A percentile compares a stretch with the other conserved stretches of the same genome.
These are phyloP conservation scores for Melieria omissa DNA, from an alignment of 2,888 invertebrate genomes.

Conservation along the genomic window DNA sequence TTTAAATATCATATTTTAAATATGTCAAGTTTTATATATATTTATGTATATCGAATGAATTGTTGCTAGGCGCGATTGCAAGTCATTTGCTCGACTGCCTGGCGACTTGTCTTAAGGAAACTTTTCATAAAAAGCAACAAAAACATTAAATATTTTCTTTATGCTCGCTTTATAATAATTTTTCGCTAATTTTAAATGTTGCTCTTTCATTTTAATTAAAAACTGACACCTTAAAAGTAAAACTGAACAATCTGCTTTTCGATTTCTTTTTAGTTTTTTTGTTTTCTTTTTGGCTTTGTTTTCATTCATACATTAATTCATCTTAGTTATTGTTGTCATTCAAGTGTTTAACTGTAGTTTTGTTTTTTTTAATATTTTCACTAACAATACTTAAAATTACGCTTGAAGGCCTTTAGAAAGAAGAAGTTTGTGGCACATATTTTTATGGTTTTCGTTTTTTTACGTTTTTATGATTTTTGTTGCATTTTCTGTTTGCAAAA, in stretches of 20 bases:
- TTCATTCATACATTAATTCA: neutral
- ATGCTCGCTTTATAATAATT: too few species aligned
- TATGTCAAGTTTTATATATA: too few species aligned
- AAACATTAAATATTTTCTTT: conserved; percentile 20
- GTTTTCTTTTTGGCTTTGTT: neutral
- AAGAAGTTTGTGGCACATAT: conserved; percentile 40
- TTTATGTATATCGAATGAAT: too few species aligned
- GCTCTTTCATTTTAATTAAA: too few species aligned
- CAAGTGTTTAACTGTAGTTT: conserved; percentile 4
- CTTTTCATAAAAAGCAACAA: conserved; percentile 54
- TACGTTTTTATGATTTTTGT: neutral
- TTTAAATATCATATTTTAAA: too few species aligned
- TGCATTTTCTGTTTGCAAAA: conserved; percentile 3
- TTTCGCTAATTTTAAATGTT: too few species aligned
- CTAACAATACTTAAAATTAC: conserved; percentile 46
- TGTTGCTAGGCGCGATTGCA: neutral
- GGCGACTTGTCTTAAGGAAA: conserved; percentile 54
- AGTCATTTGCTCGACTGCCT: conserved; percentile 27
- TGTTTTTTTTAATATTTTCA: neutral
- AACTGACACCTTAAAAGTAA: too few species aligned
- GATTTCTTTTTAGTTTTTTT: neutral
- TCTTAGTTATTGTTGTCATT: neutral
- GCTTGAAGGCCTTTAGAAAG: conserved; percentile 54
- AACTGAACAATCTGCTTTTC: too few species aligned
- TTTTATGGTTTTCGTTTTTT: conserved; percentile 22